Evolutionary conservation across 2,888 invertebrate species (phyloP).

Genomic region (Pseudanteris insignis): DNA sequence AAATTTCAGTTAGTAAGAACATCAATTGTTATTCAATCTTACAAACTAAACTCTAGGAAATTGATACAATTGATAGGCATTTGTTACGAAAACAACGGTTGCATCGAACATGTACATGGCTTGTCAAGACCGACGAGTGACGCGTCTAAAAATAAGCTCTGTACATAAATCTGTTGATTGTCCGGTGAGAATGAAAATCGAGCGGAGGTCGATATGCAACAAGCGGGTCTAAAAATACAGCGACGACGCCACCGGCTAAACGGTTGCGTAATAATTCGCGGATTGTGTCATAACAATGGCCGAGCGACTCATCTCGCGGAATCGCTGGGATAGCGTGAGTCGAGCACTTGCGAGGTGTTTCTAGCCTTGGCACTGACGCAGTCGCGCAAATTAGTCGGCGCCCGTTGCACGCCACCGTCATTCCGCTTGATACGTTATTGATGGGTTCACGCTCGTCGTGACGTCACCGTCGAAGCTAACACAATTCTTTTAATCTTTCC

Average conservation of each 20-base stretch:
- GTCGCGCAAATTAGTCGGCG: constrained; percentile 49
- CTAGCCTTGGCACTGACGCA: constrained; percentile 51
- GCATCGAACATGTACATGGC: no score
- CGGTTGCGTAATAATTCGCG: constrained; percentile 32
- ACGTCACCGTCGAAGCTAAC: neutral
- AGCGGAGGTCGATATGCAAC: no score
- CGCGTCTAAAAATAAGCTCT: no score
- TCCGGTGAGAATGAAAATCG: no score
- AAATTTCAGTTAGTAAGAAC: no score
- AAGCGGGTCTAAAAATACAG: no score
- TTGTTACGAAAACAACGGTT: constrained; percentile 8
- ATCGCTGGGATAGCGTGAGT: constrained; percentile 13
- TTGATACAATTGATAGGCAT: neutral
- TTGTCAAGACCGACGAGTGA: no score
- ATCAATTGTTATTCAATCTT: no score
- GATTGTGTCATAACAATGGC: constrained; percentile 39
- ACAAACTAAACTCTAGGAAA: no score
- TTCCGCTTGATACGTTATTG: constrained; percentile 20
- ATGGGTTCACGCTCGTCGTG: constrained; percentile 10
- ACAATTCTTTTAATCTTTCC: no score
- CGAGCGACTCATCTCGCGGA: constrained; percentile 25
- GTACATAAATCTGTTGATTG: neutral
- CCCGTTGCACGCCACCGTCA: constrained; percentile 13
- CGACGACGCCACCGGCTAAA: constrained; percentile 8
- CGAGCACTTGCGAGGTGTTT: constrained; percentile 47